Base-by-base conservation (phyloP, 2,888 invertebrate genomes). In the Amblyteles armatorius region DNA sequence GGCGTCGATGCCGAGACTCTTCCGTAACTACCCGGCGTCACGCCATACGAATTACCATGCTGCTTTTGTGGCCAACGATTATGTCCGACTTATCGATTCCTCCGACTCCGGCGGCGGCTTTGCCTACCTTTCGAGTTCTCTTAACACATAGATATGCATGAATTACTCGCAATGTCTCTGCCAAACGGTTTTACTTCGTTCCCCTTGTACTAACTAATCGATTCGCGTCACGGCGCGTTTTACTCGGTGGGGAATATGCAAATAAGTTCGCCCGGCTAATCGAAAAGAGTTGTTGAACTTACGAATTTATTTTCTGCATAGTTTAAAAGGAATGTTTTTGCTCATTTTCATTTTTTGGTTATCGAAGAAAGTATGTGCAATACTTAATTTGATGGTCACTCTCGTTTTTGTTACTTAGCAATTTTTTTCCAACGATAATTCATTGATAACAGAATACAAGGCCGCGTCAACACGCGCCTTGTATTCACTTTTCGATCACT, bases 11-110 rank as follows among this genome's bases (percentile, higher is more conserved):
- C 55, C 82, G 68, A 82, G 68, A 65, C 74, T 85, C 87, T 87
- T 90, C 88, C 78, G 74, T 92, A 92, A 93, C 91, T 90, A 91
- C 90, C 86, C 73, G 44, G 85, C 89, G 91, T 90, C 92, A 93
- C 92, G 93, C 91, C 90, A 92, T 36, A 88, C 89, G 89, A 90
- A 92, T 92, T 90, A 90, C 90, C 91, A 89, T 89, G 90, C 90
- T 90, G 91, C 90, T 90, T 89, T 91, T 86, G 84, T 88, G 87
- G 86, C 83, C 88, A 89, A 86, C 87, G 87, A 86, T 86, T 80
- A 83, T 77, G 68, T 73, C 77, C 77, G 79, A 80, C 84, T 88
- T 90, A 91, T 91, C 91, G 90, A 91, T 91, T 88, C 83, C 73
- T 82, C 26, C 63, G 68, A 72, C 76, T 79, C 48, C 77, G 5